Evolutionary conservation across 2,113 vertebrate genomes (phyloP).

Genomic region (human): GRCh38 chr3:62840501-62841000

Average conservation of each 20-base stretch:
- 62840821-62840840: not conserved
- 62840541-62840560: not conserved
- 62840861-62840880: not conserved
- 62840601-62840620: not conserved
- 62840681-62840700: not conserved
- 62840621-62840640: not conserved
- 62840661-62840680: not conserved
- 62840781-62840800: not conserved
- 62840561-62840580: not conserved
- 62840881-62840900: not conserved
- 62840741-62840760: not conserved
- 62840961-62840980: not conserved
- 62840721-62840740: not conserved
- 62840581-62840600: not conserved
- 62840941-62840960: not conserved
- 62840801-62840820: conserved; percentile 21
- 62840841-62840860: not conserved
- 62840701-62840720: not conserved
- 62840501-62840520: conserved; percentile 2
- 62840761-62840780: not conserved
- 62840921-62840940: not conserved
- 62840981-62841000: not conserved
- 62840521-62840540: not conserved
- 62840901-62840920: not conserved
- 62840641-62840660: not conserved